Percentiles rank a stretch among this genome's conserved stretches.
These are phyloP conservation scores for Spisula solida DNA, from an alignment of 2,888 invertebrate species.

Conservation along the genomic window DNA sequence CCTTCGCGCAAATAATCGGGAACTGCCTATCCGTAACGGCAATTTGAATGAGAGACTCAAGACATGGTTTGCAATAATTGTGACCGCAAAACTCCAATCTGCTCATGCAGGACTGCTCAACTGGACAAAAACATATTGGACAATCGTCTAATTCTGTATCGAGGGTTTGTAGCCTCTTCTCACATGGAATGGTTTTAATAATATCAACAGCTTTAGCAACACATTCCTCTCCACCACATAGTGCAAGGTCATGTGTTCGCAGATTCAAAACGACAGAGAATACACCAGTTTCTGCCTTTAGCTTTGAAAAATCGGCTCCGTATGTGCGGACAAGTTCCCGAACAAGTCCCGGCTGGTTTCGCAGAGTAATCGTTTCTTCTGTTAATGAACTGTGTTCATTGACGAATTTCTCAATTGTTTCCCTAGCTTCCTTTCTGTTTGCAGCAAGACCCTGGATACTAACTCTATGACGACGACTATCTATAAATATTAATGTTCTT, in stretches of 20 bases:
- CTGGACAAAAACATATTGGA: slow-evolving; percentile 80
- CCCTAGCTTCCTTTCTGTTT: slow-evolving; percentile 53
- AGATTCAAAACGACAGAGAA: slow-evolving; percentile 68
- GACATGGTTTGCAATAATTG: slow-evolving; percentile 81
- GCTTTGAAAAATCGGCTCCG: slow-evolving; percentile 68
- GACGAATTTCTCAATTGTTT: slow-evolving; percentile 62
- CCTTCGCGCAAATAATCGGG: slow-evolving; percentile 79
- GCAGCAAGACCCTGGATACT: slow-evolving; percentile 67
- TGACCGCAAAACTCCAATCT: slow-evolving; percentile 84
- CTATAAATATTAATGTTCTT: slow-evolving; percentile 63
- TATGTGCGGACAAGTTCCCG: slow-evolving; percentile 74
- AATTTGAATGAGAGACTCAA: slow-evolving; percentile 72
- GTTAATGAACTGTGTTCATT: slow-evolving; percentile 28
- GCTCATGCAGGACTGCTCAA: slow-evolving; percentile 75
- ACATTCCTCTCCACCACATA: slow-evolving; percentile 68
- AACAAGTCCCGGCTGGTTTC: slow-evolving; percentile 78
- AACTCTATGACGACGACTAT: slow-evolving; percentile 69
- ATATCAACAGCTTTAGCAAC: slow-evolving; percentile 59
- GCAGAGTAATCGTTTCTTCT: slow-evolving; percentile 65
- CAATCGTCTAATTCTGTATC: slow-evolving; percentile 73
- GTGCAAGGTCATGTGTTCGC: slow-evolving; percentile 65
- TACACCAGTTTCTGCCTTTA: slow-evolving; percentile 65
- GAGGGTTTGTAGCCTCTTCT: neutral
- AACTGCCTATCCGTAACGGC: slow-evolving; percentile 73
- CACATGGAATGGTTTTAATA: slow-evolving; percentile 36